Percentiles rank a stretch among this genome's conserved stretches.
Evolutionary conservation across 1,140 invertebrate species (phyloP).

Genomic region (Muscidifurax raptorellus): DNA sequence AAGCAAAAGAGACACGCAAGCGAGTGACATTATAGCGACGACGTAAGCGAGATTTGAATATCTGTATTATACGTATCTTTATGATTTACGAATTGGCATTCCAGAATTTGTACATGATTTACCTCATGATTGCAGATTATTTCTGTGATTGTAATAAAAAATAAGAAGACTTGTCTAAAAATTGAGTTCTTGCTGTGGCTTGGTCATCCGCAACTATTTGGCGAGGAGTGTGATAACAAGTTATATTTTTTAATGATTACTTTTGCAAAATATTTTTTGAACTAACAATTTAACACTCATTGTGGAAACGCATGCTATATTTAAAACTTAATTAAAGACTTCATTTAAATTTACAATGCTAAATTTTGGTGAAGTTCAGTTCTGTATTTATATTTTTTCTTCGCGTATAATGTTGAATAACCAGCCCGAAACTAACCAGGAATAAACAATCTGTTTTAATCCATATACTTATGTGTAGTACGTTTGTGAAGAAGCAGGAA

Average conservation of each 20-base stretch:
- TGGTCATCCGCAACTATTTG: not conserved
- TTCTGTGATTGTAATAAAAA: slow-evolving; percentile 24
- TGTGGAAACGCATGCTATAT: not conserved
- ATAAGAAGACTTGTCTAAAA: not conserved
- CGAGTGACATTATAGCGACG: not conserved
- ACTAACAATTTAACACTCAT: not conserved
- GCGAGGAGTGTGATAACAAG: not conserved
- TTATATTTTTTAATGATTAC: not conserved
- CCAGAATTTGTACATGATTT: not conserved
- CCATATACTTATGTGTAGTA: not conserved
- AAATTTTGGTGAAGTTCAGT: too few species aligned
- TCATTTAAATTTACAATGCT: not conserved
- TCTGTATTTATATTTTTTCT: too few species aligned
- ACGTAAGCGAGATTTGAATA: not conserved
- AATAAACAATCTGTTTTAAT: not conserved
- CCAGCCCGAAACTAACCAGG: too few species aligned
- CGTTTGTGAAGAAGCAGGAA: not conserved
- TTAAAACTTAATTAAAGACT: not conserved
- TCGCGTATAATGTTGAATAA: too few species aligned
- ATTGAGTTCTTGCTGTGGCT: slow-evolving; percentile 5
- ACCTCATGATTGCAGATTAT: slow-evolving; percentile 7
- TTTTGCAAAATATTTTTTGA: not conserved
- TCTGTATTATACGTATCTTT: not conserved
- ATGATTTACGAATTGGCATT: not conserved
- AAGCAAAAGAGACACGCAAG: not conserved